Evolutionary conservation across 1,140 invertebrate species (phyloP), one percentile per base, ranked within the genome.

Genomic region (Halictus rubicundus): DNA sequence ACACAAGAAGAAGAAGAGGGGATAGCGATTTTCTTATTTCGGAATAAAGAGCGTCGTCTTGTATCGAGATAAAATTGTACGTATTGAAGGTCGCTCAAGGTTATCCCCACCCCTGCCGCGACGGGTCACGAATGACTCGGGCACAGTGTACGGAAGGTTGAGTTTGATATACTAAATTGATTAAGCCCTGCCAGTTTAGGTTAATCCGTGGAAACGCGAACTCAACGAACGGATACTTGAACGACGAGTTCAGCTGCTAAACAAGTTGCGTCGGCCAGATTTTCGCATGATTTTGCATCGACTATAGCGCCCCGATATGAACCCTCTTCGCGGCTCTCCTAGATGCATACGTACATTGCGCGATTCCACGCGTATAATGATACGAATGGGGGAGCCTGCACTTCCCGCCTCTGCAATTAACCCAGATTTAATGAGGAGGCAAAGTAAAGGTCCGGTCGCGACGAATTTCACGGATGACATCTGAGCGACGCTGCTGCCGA

Each of bases 341-440:
- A 14, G 27, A 14, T 37, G 60, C 10, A 21, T 10, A 63, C 16
- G 32, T 37, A 8, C 10, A 63, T 63, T 63, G 37, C 9, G 19
- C 60, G 60, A 46, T 61, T 32, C 25, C 10, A 19, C 19, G 46
- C 37, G 10, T 19, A 52, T 68, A 37, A 75, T 59, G 27, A 23
- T 39, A 54, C 32, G 21, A 54, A 64, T 42, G 61, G 57, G 61
- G 57, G 25, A 39, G 39, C 37, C n/a, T 37, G 68, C 65, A 74
- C 54, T 81, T 61, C 23, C 16, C 32, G 9, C 68, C 19, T 65
- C n/a, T 39, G 54, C 64, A 61, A 80, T 81, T 81, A 81, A 82
- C 25, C 64, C 42, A 66, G 60, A 54, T 73, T 81, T 81, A 73
- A 54, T 65, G 68, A 21, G 14, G 64, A 80, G 68, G 37, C 42